Percentiles rank a stretch among this genome's conserved stretches.
Conservation (phyloP, 2,113 vertebrate species). For the Coryphaenoides rupestris region DNA sequence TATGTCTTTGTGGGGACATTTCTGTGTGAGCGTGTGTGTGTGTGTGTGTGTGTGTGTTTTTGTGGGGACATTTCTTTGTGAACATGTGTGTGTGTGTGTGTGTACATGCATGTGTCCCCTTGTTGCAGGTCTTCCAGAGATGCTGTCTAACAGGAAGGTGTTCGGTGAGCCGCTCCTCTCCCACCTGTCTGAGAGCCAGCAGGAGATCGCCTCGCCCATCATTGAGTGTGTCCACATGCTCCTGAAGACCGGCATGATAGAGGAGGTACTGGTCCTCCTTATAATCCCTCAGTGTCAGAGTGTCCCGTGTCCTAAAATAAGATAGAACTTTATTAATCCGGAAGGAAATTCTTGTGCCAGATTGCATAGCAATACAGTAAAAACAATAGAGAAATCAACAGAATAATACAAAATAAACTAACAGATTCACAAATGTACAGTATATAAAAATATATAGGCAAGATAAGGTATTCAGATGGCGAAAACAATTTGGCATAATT, state of each 20-base stretch:
- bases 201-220: constrained; percentile 86
- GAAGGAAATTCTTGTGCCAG: too few relatives aligned
- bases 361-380: too few relatives aligned
- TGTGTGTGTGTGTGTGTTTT: too few relatives aligned
- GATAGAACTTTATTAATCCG: too few relatives aligned
- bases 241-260: constrained; percentile 81
- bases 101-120: background rate
- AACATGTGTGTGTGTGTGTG: background rate
- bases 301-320: too few relatives aligned
- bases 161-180: constrained; percentile 81
- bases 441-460: too few relatives aligned
- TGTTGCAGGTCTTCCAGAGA: constrained; percentile 44
- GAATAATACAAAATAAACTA: too few relatives aligned
- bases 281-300: too few relatives aligned
- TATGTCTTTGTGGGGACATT: background rate
- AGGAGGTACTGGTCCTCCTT: constrained; percentile 79
- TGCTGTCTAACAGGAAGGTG: constrained; percentile 62
- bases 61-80: background rate
- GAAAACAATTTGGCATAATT: too few relatives aligned
- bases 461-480: too few relatives aligned
- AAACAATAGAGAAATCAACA: too few relatives aligned
- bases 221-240: constrained; percentile 92
- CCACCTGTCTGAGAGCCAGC: constrained; percentile 76
- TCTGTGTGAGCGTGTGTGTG: background rate
- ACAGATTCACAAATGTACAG: too few relatives aligned